Evolutionary conservation across 1,140 invertebrate genomes (phyloP).

Genomic region (Rhagoletis zephyria): DNA sequence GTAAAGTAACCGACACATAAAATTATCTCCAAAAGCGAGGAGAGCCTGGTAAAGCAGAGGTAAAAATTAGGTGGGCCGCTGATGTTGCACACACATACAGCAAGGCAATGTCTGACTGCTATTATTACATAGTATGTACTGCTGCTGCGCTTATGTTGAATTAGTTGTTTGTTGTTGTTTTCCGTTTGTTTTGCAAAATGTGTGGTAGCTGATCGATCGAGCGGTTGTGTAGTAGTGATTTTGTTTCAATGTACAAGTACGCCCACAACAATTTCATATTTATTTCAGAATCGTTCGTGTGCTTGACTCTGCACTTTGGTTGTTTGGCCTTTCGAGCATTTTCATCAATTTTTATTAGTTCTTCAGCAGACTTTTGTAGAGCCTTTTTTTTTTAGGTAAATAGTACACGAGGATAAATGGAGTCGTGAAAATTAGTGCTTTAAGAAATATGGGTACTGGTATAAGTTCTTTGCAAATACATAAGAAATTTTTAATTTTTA

Average conservation of each 20-base stretch:
- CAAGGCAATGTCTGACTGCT: neutral
- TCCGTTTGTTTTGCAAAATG: conserved; percentile 2
- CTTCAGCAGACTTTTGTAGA: too few species aligned
- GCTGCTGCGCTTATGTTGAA: neutral
- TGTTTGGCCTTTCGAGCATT: too few species aligned
- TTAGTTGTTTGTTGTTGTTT: neutral
- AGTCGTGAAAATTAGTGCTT: too few species aligned
- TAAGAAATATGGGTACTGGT: too few species aligned
- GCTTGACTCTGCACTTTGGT: too few species aligned
- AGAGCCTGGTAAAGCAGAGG: neutral
- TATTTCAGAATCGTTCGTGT: neutral
- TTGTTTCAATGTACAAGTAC: conserved; percentile 5
- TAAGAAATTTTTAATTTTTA: too few species aligned
- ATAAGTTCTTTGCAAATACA: too few species aligned
- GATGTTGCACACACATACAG: conserved; percentile 23
- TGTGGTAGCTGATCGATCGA: conserved; percentile 1
- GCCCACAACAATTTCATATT: conserved; percentile 58
- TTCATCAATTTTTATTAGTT: too few species aligned
- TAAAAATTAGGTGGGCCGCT: conserved; percentile 41
- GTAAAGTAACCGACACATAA: neutral
- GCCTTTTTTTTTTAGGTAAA: too few species aligned
- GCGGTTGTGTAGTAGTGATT: conserved; percentile 12
- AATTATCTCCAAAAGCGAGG: conserved; percentile 3
- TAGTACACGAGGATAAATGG: too few species aligned
- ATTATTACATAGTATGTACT: neutral